Percentiles rank a stretch among this genome's conserved stretches.
Evolutionary conservation across 2,888 invertebrate genomes (phyloP).

Genomic region (Thera obeliscata): DNA sequence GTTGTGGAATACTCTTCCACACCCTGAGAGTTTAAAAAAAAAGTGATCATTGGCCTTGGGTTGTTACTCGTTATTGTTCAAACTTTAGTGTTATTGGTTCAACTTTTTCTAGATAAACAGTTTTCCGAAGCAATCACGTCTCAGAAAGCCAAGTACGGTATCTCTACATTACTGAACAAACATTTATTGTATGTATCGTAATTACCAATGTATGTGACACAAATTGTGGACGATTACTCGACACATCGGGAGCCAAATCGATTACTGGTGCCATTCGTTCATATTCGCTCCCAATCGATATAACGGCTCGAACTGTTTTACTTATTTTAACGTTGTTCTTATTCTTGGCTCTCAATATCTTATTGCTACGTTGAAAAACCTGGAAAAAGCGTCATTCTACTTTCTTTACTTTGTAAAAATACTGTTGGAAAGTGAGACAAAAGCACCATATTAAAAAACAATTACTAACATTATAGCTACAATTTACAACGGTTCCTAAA

Average conservation of each 20-base stretch:
- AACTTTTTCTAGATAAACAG: background rate
- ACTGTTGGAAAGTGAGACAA: background rate
- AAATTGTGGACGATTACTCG: conserved; percentile 45
- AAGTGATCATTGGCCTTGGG: no score
- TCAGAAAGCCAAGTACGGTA: background rate
- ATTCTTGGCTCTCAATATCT: background rate
- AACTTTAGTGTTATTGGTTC: background rate
- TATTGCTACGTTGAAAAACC: background rate
- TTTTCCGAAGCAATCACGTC: background rate
- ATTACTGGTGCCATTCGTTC: conserved; percentile 44
- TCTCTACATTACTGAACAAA: conserved; percentile 20
- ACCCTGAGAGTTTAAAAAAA: no score
- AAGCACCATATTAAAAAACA: no score
- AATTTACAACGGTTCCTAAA: background rate
- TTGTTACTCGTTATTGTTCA: background rate
- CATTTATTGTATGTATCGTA: conserved; percentile 28
- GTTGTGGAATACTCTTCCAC: no score
- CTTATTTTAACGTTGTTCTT: conserved; percentile 7
- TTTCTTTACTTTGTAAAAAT: background rate
- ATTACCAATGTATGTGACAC: conserved; percentile 45
- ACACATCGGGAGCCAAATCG: conserved; percentile 46
- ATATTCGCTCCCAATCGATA: conserved; percentile 49
- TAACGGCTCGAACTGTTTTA: conserved; percentile 45
- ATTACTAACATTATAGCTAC: background rate
- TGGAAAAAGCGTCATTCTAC: background rate